Percentiles rank a stretch among this genome's conserved stretches.
phyloP scores from a whole-genome alignment of 2,797 vertebrate genomes.

The Syngnathus acus region DNA sequence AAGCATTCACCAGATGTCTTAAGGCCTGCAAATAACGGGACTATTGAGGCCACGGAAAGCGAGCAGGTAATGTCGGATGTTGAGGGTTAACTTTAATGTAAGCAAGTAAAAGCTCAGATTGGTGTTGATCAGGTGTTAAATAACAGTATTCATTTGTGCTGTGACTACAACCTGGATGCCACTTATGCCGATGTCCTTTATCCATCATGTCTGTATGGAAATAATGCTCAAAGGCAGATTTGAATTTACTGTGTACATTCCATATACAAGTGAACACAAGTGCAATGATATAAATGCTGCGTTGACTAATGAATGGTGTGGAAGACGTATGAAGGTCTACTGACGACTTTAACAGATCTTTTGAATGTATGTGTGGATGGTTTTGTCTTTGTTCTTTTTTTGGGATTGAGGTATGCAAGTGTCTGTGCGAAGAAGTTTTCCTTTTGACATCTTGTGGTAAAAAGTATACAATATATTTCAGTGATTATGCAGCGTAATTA shows the following conservation, averaged over 20 bases:
- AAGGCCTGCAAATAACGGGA: conserved; percentile 22
- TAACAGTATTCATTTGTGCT: conserved; percentile 47
- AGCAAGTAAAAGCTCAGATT: conserved; percentile 11
- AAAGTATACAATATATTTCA: conserved; percentile 25
- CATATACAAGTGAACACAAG: conserved; percentile 25
- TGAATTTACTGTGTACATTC: conserved; percentile 29
- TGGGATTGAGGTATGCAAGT: conserved; percentile 37
- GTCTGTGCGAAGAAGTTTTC: conserved; percentile 45
- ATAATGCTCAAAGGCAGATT: conserved; percentile 10
- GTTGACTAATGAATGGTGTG: conserved; percentile 27
- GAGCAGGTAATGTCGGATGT: background rate
- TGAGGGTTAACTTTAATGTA: background rate
- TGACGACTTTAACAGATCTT: conserved; percentile 33
- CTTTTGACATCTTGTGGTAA: conserved; percentile 21
- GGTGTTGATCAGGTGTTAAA: conserved; percentile 37
- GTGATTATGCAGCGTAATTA: conserved; percentile 14
- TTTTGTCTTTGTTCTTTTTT: conserved; percentile 20
- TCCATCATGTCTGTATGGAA: conserved; percentile 21
- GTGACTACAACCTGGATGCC: conserved; percentile 28
- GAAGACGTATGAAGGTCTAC: conserved; percentile 17
- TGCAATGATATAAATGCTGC: conserved; percentile 43
- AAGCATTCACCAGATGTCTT: conserved; percentile 65
- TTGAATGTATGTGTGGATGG: conserved; percentile 54
- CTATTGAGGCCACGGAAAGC: conserved; percentile 12
- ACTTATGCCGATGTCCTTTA: conserved; percentile 30